A percentile compares a stretch with the other conserved stretches of the same genome.
These are phyloP conservation scores for Orius insidiosus DNA, from an alignment of 1,140 invertebrate species.

Conservation along the genomic window DNA sequence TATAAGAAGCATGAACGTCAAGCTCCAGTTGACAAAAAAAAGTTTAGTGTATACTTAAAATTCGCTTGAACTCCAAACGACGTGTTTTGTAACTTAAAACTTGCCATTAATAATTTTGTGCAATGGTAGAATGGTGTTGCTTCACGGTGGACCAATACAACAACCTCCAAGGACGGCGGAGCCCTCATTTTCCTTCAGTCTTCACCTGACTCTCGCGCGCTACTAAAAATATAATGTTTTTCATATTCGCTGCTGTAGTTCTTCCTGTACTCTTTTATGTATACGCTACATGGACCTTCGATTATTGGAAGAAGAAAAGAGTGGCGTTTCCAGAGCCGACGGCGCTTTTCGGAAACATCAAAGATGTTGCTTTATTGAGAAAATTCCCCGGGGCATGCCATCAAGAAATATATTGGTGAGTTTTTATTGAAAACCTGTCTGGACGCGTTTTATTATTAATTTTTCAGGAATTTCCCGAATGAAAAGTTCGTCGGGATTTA, in stretches of 20 bases:
- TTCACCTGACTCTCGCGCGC: no score
- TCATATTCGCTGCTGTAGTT: neutral
- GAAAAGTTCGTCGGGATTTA: conserved; percentile 22
- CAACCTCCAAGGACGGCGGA: no score
- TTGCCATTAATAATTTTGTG: no score
- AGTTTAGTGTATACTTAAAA: no score
- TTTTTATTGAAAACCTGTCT: conserved; percentile 5
- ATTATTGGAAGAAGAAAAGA: conserved; percentile 28
- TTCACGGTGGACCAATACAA: no score
- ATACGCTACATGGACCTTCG: conserved; percentile 27
- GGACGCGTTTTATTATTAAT: conserved; percentile 6
- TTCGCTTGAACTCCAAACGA: no score
- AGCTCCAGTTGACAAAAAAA: no score
- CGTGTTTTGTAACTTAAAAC: no score
- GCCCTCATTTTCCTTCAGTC: no score
- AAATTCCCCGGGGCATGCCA: conserved; percentile 17
- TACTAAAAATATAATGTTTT: neutral
- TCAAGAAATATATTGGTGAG: conserved; percentile 21
- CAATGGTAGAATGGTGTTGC: no score
- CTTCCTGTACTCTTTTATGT: conserved; percentile 19
- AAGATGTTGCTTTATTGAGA: conserved; percentile 15
- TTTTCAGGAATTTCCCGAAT: conserved; percentile 21
- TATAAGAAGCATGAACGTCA: no score
- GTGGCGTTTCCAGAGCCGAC: conserved; percentile 28
- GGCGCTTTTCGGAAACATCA: conserved; percentile 28